Conservation (phyloP, 1,140 invertebrate species). For the Teleogryllus occipitalis region DNA sequence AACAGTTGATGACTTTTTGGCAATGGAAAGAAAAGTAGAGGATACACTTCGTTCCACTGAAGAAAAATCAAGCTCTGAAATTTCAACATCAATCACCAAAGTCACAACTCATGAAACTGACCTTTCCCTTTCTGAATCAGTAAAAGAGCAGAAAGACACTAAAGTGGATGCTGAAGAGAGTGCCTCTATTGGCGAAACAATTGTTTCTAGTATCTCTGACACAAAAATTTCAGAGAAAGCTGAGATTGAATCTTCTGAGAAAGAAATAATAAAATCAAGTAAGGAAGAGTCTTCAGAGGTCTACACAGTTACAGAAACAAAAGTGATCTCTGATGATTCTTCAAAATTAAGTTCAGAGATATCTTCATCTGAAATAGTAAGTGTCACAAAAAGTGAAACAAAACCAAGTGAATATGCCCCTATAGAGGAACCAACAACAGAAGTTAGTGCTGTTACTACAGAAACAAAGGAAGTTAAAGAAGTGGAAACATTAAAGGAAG, state of each 20-base stretch:
- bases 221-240: background rate
- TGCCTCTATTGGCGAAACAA: background rate
- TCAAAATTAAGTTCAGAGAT: too few species aligned
- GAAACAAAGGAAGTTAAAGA: background rate
- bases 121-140: too few species aligned
- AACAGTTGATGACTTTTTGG: background rate
- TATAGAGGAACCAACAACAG: background rate
- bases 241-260: background rate
- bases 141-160: too few species aligned
- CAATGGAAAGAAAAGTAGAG: background rate
- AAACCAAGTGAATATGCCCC: background rate
- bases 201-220: background rate
- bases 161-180: too few species aligned
- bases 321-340: too few species aligned
- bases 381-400: too few species aligned
- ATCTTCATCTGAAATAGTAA: too few species aligned
- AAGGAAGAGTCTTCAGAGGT: background rate
- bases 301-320: too few species aligned
- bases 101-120: too few species aligned
- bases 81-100: too few species aligned
- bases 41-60: too few species aligned
- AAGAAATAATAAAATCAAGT: background rate
- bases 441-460: background rate
- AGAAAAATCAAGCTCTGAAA: too few species aligned
- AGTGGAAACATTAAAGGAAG: constrained; percentile 16